Evolutionary conservation across 1,140 invertebrate species (phyloP).

Genomic region (Protaetia brevitarsis): DNA sequence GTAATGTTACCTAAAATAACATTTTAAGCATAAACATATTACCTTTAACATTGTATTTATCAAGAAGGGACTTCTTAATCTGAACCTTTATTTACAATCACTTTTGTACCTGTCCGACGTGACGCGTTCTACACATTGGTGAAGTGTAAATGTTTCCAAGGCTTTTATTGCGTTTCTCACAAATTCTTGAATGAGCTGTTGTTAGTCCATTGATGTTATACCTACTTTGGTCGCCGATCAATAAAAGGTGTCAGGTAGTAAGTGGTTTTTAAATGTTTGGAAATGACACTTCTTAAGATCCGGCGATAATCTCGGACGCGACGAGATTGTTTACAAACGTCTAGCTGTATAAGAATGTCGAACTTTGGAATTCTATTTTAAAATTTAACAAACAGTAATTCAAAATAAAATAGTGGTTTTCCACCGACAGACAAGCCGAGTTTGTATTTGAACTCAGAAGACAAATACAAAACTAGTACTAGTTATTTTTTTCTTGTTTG

Average conservation of each 20-base stretch:
- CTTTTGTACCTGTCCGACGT: background rate
- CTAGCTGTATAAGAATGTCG: no score
- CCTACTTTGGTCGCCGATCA: background rate
- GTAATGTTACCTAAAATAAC: background rate
- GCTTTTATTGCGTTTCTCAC: slow-evolving; percentile 6
- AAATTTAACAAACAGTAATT: no score
- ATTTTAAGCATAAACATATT: background rate
- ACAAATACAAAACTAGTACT: no score
- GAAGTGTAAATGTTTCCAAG: background rate
- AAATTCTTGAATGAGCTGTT: slow-evolving; percentile 10
- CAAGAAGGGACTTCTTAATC: background rate
- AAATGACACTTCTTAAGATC: slow-evolving; percentile 4
- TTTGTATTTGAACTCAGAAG: no score
- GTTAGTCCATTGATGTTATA: background rate
- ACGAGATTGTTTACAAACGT: background rate
- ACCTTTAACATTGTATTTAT: background rate
- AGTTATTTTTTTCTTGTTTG: no score
- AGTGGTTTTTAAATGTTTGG: slow-evolving; percentile 11
- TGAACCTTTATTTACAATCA: background rate
- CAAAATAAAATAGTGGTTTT: no score
- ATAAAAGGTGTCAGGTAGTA: slow-evolving; percentile 18
- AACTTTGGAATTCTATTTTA: no score
- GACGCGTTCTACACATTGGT: background rate
- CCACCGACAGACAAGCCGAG: no score
- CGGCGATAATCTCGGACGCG: background rate